Conservation (phyloP, 2,888 invertebrate species). For the Schrankia costaestrigalis region DNA sequence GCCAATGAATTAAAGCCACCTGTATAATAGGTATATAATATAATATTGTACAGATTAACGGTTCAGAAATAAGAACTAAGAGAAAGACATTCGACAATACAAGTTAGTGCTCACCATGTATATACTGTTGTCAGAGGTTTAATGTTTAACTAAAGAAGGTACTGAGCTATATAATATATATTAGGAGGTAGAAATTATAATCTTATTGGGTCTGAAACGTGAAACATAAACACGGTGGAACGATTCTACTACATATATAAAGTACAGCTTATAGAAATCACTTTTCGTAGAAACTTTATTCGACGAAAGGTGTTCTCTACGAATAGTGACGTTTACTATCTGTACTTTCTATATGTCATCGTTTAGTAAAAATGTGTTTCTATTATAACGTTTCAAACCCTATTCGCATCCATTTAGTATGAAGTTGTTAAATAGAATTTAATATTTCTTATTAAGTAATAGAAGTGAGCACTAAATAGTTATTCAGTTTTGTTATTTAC, state of each 20-base stretch:
- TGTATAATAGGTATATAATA: too few relatives aligned
- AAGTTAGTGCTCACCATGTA: conserved; percentile 66
- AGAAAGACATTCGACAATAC: conserved; percentile 69
- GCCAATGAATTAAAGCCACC: too few relatives aligned
- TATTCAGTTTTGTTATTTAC: conserved; percentile 11
- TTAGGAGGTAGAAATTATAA: conserved; percentile 19
- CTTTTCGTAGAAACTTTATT: too few relatives aligned
- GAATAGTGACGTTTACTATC: too few relatives aligned
- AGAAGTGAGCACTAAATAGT: conserved; percentile 29
- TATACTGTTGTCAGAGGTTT: conserved; percentile 54
- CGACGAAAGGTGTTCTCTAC: too few relatives aligned
- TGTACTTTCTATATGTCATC: too few relatives aligned
- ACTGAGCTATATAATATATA: conserved; percentile 44
- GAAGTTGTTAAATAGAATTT: too few relatives aligned
- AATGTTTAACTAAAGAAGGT: conserved; percentile 34
- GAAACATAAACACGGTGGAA: too few relatives aligned
- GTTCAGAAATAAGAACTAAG: conserved; percentile 41
- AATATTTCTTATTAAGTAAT: conserved; percentile 15
- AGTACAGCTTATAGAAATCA: too few relatives aligned
- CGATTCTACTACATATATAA: too few relatives aligned
- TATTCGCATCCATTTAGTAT: conserved; percentile 10
- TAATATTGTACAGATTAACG: conserved; percentile 39
- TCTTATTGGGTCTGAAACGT: neutral
- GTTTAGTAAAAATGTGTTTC: too few relatives aligned
- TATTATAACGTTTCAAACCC: too few relatives aligned